Percentiles rank a stretch among this genome's conserved stretches.
These are phyloP conservation scores for Atrina japonica DNA, from an alignment of 2,888 invertebrate species.

Conservation along the genomic window DNA sequence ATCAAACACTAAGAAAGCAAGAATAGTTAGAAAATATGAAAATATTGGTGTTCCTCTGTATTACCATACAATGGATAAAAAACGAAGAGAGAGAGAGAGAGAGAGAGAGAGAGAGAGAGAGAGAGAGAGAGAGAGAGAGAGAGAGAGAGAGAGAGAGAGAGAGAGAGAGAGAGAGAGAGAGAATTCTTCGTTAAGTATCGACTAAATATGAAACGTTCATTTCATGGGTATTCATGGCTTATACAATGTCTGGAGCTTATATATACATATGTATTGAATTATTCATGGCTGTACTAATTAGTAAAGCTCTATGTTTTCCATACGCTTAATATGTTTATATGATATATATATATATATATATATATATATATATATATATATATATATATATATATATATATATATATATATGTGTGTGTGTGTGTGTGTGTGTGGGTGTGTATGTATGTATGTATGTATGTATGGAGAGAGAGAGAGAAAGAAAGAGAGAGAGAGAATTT, in stretches of 20 bases:
- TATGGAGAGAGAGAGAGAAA: too few species aligned
- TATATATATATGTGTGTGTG: too few species aligned
- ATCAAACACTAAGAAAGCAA: too few species aligned
- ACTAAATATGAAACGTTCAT: background rate
- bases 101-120: slow-evolving; percentile 4
- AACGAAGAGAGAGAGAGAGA: slow-evolving; percentile 2
- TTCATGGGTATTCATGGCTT: background rate
- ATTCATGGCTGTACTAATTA: too few species aligned
- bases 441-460: too few species aligned
- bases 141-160: slow-evolving; percentile 19
- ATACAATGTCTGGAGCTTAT: background rate
- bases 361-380: too few species aligned
- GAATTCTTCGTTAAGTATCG: background rate
- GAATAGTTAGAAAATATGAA: background rate
- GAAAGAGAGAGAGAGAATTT: too few species aligned
- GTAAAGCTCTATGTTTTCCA: too few species aligned
- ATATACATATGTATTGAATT: slow-evolving; percentile 12
- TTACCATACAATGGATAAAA: background rate
- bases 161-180: slow-evolving; percentile 2
- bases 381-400: too few species aligned
- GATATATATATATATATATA: too few species aligned
- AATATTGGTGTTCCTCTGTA: background rate
- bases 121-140: slow-evolving; percentile 21
- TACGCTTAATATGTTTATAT: too few species aligned
- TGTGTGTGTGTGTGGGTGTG: too few species aligned